A percentile compares a stretch with the other conserved stretches of the same genome.
Evolutionary conservation across 2,888 invertebrate species (phyloP).

Genomic region (Noctuana brunneofusca): DNA sequence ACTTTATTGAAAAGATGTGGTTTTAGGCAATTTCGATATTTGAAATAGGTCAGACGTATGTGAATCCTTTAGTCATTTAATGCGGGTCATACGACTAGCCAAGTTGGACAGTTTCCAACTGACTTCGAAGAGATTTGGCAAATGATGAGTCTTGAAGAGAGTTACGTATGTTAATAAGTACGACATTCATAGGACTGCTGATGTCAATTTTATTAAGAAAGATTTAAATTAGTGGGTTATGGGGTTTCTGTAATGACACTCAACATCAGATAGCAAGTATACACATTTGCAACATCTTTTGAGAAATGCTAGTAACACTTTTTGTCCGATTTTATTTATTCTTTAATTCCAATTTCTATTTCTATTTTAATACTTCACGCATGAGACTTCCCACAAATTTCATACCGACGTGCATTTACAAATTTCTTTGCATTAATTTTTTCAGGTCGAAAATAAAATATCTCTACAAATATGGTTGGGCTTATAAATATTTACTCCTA

Average conservation of each 20-base stretch:
- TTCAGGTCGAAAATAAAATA: constrained; percentile 44
- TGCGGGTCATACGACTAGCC: constrained; percentile 30
- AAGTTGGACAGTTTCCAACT: constrained; percentile 30
- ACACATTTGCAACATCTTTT: no score
- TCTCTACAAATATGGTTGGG: constrained; percentile 49
- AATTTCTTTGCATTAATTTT: neutral
- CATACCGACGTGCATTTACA: neutral
- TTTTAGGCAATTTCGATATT: constrained; percentile 10
- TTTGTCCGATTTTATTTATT: no score
- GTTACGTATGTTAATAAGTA: constrained; percentile 25
- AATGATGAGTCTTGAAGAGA: constrained; percentile 34
- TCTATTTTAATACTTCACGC: no score
- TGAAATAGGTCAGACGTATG: constrained; percentile 26
- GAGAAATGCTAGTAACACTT: no score
- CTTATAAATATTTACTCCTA: constrained; percentile 73
- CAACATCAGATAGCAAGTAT: no score
- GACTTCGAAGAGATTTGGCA: constrained; percentile 28
- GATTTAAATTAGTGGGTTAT: no score
- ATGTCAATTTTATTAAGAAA: constrained; percentile 1
- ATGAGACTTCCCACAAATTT: neutral
- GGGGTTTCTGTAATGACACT: no score
- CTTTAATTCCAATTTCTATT: no score
- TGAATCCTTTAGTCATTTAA: constrained; percentile 24
- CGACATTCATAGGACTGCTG: neutral
- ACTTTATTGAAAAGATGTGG: constrained; percentile 5